Evolutionary conservation across 2,113 vertebrate genomes (phyloP), one percentile per base, ranked within the genome.

Genomic region (Planiliza haematocheilus): DNA sequence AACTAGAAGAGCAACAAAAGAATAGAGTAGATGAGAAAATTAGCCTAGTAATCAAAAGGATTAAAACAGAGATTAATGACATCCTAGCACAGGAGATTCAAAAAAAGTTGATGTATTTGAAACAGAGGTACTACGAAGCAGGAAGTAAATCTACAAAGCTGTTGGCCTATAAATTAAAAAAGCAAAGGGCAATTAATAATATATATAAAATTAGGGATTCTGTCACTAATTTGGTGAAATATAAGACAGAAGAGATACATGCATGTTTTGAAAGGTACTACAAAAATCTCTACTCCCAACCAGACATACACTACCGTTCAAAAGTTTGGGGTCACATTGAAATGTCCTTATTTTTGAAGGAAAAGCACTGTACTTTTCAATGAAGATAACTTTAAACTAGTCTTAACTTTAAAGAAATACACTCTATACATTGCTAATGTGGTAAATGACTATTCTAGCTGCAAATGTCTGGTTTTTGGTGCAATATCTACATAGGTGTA

Each of bases 31-130:
- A 61, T 1, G 6, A 7, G 20, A 16, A n/a, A 16, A 45, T n/a
- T n/a, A n/a, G n/a, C n/a, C n/a, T n/a, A n/a, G n/a, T 10, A n/a
- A 24, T 9, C 7, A 24, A 63, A 37, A 11, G 50, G n/a, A 20
- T 45, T 45, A 67, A 6, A 64, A 50, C 20, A 34, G 20, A 60
- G 57, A 16, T n/a, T 60, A 36, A 63, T 48, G 43, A 50, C 10
- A 50, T 64, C 1, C 5, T 17, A 18, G 43, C n/a, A 17, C 61
- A 64, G 4, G 61, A 64, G n/a, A 64, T 64, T 13, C 24, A 52
- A 43, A 43, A 64, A 34, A 67, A 55, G 1, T 4, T 43, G 2
- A 13, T 34, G 14, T 68, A 5, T 6, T 6, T 46, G 8, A 69
- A 69, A 48, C 52, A 48, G 10, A 46, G 43, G 2, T 49, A 50